These are phyloP conservation scores for Oryzias woworae DNA, from an alignment of 2,113 vertebrate species.

Conservation along the genomic window DNA sequence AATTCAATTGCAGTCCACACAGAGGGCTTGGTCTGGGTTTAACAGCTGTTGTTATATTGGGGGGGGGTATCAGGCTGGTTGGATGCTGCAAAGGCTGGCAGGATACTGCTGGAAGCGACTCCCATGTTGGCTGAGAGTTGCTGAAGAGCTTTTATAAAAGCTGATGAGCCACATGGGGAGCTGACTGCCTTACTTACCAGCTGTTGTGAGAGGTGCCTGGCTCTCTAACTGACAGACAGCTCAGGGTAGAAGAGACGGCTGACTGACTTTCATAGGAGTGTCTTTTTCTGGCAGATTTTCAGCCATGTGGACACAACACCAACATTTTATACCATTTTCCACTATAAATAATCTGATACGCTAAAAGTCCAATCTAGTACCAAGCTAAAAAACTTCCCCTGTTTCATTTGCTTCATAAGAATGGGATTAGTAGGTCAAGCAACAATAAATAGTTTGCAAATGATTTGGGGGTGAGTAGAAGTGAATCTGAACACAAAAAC, in stretches of 20 bases:
- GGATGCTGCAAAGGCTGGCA: constrained; percentile 2
- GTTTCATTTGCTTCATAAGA: too few relatives aligned
- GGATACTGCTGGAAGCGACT: constrained; percentile 7
- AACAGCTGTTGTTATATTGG: constrained; percentile 13
- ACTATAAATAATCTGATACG: not conserved
- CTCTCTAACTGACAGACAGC: constrained; percentile 18
- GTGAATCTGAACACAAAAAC: too few relatives aligned
- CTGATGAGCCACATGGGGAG: constrained; percentile 11
- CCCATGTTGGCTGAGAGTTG: constrained; percentile 7
- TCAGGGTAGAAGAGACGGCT: not conserved
- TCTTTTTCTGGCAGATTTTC: constrained; percentile 2
- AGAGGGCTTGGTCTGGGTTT: constrained; percentile 10
- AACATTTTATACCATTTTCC: constrained; percentile 5
- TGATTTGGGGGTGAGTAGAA: too few relatives aligned
- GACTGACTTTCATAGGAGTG: not conserved
- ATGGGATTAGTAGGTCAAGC: too few relatives aligned
- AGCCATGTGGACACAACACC: constrained; percentile 1
- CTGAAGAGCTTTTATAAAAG: constrained; percentile 14
- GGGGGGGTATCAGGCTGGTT: constrained; percentile 4
- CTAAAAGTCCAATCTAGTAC: not conserved
- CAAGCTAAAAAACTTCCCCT: too few relatives aligned
- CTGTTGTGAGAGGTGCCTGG: constrained; percentile 7
- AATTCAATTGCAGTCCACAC: not conserved
- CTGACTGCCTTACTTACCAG: constrained; percentile 4
- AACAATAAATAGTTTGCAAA: too few relatives aligned